Percentiles rank a stretch among this genome's conserved stretches.
These are phyloP conservation scores for Brachionus rubens DNA, from an alignment of 1,140 invertebrate genomes.

Conservation along the genomic window DNA sequence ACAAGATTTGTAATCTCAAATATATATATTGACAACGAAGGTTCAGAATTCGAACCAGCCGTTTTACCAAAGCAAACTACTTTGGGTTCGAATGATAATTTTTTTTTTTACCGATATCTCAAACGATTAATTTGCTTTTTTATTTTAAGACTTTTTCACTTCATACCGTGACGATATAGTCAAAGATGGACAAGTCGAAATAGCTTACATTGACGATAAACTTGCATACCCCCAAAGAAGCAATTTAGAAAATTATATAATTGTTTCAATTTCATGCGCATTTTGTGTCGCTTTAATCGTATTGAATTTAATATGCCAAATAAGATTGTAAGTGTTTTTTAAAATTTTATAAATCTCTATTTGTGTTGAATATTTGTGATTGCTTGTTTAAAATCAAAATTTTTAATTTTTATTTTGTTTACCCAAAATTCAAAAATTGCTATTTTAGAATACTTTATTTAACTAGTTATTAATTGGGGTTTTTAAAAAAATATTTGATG, in stretches of 20 bases:
- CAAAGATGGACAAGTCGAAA: conserved; percentile 13
- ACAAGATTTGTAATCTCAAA: not conserved
- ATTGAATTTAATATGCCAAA: conserved; percentile 30
- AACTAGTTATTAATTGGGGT: not conserved
- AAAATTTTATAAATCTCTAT: not conserved
- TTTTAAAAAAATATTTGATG: not conserved
- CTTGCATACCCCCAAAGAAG: conserved; percentile 19
- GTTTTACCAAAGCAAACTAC: not conserved
- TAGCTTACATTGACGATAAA: conserved; percentile 30
- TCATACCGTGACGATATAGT: conserved; percentile 18
- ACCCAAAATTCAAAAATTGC: not conserved
- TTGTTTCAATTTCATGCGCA: conserved; percentile 20
- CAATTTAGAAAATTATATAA: conserved; percentile 41
- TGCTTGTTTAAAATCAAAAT: not conserved
- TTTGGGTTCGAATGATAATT: not conserved
- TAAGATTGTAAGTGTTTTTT: conserved; percentile 25
- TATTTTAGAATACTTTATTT: not conserved
- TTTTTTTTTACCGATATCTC: not conserved
- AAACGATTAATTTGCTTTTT: not conserved
- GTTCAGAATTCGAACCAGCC: not conserved
- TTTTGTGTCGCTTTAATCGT: conserved; percentile 17
- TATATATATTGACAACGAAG: conserved; percentile 26
- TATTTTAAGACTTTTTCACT: conserved; percentile 32
- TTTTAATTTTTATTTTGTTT: not conserved
- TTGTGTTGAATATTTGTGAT: not conserved